Evolutionary conservation across 2,888 invertebrate genomes (phyloP), one percentile per base, ranked within the genome.

Genomic region (Merodon equestris): DNA sequence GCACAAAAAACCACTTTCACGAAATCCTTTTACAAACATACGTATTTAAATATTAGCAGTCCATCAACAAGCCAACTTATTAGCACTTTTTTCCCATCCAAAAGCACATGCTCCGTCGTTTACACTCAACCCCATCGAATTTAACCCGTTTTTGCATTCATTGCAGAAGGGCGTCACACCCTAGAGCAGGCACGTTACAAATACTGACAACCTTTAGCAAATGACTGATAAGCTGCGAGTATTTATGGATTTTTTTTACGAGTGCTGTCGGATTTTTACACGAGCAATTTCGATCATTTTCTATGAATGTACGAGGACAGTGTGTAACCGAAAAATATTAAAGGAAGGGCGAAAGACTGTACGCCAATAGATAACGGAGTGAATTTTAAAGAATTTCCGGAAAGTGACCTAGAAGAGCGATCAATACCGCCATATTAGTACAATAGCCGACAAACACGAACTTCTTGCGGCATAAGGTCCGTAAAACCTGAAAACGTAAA

Each of bases 391-490:
- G 27, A 27, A 27, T 27, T 27, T 7, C 27, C 27, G 7, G 27
- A 7, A 27, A 27, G 7, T 27, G 27, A 27, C 27, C 27, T 27
- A 27, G 27, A 27, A 27, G 27, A 27, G 3, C 27, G 7, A 27
- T 27, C 27, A 27, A 27, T 27, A 27, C 27, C 27, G 7, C 7
- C 27, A 27, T 27, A 27, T 7, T 2, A 27, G 7, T 7, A 27
- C 64, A 58, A 76, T 79, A 79, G 64, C 63, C 73, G 68, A 73
- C 73, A 63, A 68, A 51, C 73, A 79, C 68, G 77, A 77, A 77
- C 56, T 48, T 19, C 51, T 47, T 51, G 38, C 61, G 47, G 48
- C 42, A 63, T 45, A 70, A 54, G 56, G 38, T 42, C 72, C 51
- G 54, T 72, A 51, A 77, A 54, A 61, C n/a, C n/a, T 50, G 58